phyloP scores from a whole-genome alignment of 1,140 invertebrate species.

The Pseudomyrmex sp. region DNA sequence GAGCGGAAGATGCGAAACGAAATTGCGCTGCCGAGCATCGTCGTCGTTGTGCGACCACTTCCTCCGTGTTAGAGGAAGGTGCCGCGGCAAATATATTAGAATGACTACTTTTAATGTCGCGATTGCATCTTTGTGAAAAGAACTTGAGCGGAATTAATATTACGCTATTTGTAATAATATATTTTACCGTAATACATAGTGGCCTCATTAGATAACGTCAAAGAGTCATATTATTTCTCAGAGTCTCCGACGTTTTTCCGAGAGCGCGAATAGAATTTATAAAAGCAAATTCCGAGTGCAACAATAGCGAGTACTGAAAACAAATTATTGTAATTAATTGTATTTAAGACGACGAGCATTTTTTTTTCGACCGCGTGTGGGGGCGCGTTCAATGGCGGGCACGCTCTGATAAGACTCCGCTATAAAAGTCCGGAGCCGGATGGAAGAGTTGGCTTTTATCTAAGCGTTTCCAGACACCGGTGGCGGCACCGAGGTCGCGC shows the following conservation, averaged over 20 bases:
- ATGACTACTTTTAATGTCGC: constrained; percentile 41
- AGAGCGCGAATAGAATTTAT: too few relatives aligned
- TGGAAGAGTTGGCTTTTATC: constrained; percentile 58
- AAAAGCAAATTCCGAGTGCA: too few relatives aligned
- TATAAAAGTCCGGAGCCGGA: constrained; percentile 53
- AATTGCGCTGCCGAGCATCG: constrained; percentile 65
- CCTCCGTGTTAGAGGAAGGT: constrained; percentile 20
- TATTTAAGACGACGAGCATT: not conserved
- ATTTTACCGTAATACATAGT: too few relatives aligned
- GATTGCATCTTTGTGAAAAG: constrained; percentile 9
- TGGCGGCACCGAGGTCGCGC: constrained; percentile 12
- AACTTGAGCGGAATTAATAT: not conserved
- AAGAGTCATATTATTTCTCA: too few relatives aligned
- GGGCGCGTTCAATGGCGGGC: constrained; percentile 14
- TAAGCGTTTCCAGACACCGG: constrained; percentile 51
- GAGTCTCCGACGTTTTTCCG: too few relatives aligned
- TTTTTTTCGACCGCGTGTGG: not conserved
- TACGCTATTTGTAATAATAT: not conserved
- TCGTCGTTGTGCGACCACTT: constrained; percentile 32
- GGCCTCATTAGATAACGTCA: too few relatives aligned
- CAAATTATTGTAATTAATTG: not conserved
- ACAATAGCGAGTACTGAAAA: too few relatives aligned
- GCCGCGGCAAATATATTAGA: constrained; percentile 47
- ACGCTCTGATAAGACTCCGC: constrained; percentile 31
- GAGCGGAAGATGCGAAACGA: constrained; percentile 64